These are phyloP conservation scores for Strigamia crassipes DNA, from an alignment of 2,888 invertebrate genomes.

Conservation along the genomic window DNA sequence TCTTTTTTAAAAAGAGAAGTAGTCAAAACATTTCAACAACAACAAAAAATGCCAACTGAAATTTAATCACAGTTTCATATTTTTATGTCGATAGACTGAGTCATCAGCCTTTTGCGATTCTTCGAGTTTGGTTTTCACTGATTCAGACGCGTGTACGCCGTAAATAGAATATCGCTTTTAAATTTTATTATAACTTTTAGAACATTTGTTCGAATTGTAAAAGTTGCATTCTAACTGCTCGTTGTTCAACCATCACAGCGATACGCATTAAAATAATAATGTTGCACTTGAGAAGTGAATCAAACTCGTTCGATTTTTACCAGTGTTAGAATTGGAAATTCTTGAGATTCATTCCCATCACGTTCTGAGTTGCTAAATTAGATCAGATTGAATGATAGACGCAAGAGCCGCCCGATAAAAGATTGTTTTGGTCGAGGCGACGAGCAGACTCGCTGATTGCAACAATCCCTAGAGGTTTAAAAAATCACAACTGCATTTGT, in stretches of 20 bases:
- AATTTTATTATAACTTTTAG: background rate
- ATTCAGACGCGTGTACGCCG: background rate
- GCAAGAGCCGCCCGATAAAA: constrained; percentile 28
- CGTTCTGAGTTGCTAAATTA: constrained; percentile 40
- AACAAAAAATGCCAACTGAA: background rate
- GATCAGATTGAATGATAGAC: constrained; percentile 32
- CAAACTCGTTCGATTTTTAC: constrained; percentile 21
- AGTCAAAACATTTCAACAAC: background rate
- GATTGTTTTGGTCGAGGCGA: constrained; percentile 42
- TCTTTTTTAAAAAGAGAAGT: background rate
- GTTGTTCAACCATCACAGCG: background rate
- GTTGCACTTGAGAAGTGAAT: background rate
- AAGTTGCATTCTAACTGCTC: background rate
- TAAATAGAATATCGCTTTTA: background rate
- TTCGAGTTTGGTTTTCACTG: background rate
- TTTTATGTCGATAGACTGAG: constrained; percentile 13
- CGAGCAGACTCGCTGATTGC: constrained; percentile 34
- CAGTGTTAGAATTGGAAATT: background rate
- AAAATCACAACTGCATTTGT: constrained; percentile 25
- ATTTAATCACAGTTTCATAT: background rate
- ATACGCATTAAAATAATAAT: background rate
- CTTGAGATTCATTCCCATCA: background rate
- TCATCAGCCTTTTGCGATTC: background rate
- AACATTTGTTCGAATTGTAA: background rate
- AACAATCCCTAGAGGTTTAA: constrained; percentile 5